Evolutionary conservation across 2,888 invertebrate genomes (phyloP).

Genomic region (Eurois occulta): DNA sequence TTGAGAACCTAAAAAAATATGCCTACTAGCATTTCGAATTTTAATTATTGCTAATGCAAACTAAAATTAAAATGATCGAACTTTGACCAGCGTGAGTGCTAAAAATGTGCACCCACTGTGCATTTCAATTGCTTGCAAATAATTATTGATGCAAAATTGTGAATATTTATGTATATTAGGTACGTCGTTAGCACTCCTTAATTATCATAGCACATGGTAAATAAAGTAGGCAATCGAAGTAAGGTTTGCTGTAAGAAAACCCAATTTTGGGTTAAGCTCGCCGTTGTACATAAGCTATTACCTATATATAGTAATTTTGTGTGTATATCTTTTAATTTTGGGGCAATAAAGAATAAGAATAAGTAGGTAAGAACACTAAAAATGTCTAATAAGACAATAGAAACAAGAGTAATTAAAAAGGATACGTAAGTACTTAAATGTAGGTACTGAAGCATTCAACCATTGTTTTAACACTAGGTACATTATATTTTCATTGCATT

Average conservation of each 20-base stretch:
- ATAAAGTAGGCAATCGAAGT: too few species aligned
- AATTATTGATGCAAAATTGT: slow-evolving; percentile 18
- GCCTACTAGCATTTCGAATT: slow-evolving; percentile 2
- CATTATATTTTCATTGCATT: slow-evolving; percentile 7
- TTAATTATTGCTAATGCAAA: slow-evolving; percentile 15
- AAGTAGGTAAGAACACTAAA: background rate
- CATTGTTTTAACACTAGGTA: background rate
- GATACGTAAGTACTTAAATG: slow-evolving; percentile 5
- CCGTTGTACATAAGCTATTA: too few species aligned
- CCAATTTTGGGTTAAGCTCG: too few species aligned
- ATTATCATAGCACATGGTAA: background rate
- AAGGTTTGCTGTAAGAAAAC: too few species aligned
- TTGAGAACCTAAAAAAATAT: slow-evolving; percentile 3
- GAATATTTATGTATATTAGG: slow-evolving; percentile 10
- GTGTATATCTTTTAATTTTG: too few species aligned
- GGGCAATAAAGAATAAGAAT: too few species aligned
- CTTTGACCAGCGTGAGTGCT: slow-evolving; percentile 50
- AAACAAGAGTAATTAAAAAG: slow-evolving; percentile 24
- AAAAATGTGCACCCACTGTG: slow-evolving; percentile 34
- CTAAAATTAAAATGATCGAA: slow-evolving; percentile 29
- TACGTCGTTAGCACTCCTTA: slow-evolving; percentile 1
- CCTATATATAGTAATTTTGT: too few species aligned
- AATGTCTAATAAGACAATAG: slow-evolving; percentile 24
- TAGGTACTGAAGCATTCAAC: background rate
- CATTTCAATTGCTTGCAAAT: slow-evolving; percentile 23